Evolutionary conservation across 2,797 vertebrate genomes (phyloP).

Genomic region (Cossypha dichroa): DNA sequence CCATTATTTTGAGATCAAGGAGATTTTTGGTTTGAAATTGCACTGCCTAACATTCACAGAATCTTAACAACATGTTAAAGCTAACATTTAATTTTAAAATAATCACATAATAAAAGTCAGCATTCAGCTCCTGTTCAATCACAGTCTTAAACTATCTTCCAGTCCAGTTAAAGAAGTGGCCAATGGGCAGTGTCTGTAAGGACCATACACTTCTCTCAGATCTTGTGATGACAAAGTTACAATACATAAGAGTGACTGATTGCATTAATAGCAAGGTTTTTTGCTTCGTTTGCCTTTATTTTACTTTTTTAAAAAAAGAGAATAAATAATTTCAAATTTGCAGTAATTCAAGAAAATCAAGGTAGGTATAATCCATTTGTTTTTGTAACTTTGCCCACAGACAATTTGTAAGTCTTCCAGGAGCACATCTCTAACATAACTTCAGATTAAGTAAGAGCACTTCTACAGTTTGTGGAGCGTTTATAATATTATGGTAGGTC

Average conservation of each 20-base stretch:
- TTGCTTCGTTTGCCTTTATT: not conserved
- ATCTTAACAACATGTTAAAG: not conserved
- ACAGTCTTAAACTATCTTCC: not conserved
- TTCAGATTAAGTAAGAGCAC: not conserved
- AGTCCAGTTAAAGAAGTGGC: not conserved
- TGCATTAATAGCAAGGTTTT: not conserved
- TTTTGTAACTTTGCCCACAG: not conserved
- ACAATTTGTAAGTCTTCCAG: not conserved
- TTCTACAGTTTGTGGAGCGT: not conserved
- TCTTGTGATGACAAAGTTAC: not conserved
- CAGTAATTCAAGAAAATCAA: not conserved
- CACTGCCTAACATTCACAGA: not conserved
- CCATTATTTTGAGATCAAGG: not conserved
- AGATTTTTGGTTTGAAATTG: not conserved
- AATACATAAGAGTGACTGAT: rapidly evolving
- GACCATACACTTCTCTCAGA: not conserved
- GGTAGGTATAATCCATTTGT: not conserved
- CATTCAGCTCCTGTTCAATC: not conserved
- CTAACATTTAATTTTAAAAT: not conserved
- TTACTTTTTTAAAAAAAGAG: not conserved
- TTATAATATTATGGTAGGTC: not conserved
- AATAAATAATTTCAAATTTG: not conserved
- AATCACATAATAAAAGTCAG: not conserved
- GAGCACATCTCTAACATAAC: not conserved
- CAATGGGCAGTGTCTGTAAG: not conserved